A percentile compares a stretch with the other conserved stretches of the same genome.
Evolutionary conservation across 1,140 invertebrate species (phyloP).

Genomic region (Zaprionus kolodkinae): DNA sequence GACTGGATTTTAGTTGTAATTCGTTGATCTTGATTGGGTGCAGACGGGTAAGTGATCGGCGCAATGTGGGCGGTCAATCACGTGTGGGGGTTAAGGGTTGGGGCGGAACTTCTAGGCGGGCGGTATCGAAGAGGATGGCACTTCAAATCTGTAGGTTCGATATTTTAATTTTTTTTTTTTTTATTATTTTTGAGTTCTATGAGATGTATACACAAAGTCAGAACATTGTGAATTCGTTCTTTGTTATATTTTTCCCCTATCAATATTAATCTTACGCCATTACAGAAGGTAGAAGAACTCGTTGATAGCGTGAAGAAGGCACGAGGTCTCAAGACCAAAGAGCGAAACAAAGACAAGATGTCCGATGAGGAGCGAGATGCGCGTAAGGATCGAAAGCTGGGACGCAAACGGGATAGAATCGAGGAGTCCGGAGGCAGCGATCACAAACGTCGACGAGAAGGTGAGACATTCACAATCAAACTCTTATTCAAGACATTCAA

Average conservation of each 20-base stretch:
- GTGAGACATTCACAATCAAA: conserved; percentile 84
- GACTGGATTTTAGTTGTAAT: conserved; percentile 68
- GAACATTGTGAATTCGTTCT: neutral
- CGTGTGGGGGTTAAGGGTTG: neutral
- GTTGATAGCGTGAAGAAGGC: conserved; percentile 88
- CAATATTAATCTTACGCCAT: conserved; percentile 67
- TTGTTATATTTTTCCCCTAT: conserved; percentile 15
- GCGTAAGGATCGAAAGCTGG: conserved; percentile 90
- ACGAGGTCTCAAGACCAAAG: conserved; percentile 88
- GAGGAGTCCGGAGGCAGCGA: conserved; percentile 88
- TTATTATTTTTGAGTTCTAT: conserved; percentile 19
- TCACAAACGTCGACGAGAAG: conserved; percentile 90
- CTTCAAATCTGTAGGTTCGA: conserved; percentile 1
- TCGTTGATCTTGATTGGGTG: conserved; percentile 67
- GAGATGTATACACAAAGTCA: conserved; percentile 10
- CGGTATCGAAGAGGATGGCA: neutral
- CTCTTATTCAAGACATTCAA: conserved; percentile 45
- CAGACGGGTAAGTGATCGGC: conserved; percentile 83
- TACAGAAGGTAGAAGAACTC: conserved; percentile 85
- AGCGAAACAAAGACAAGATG: conserved; percentile 85
- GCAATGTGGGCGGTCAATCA: conserved; percentile 43
- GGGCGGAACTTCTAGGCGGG: neutral
- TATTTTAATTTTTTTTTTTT: conserved; percentile 13
- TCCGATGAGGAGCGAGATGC: conserved; percentile 88
- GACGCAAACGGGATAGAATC: conserved; percentile 89